phyloP scores from a whole-genome alignment of 2,797 vertebrate species.

The Coluber constrictor region DNA sequence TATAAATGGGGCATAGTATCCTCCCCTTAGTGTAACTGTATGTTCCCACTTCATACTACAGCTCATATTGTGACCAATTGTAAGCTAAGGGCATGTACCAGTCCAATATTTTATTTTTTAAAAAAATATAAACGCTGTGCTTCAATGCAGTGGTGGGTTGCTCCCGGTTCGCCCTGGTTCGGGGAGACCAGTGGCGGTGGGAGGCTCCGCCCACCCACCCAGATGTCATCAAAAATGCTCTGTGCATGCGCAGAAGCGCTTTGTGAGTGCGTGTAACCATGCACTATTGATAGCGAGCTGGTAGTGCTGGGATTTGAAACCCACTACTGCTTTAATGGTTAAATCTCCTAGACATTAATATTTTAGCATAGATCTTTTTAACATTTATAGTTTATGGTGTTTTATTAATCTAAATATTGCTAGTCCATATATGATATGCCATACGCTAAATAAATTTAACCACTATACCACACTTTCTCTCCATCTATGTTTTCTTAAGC shows the following conservation, averaged over 20 bases:
- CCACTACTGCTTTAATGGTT: not conserved
- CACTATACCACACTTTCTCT: not conserved
- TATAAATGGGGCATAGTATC: not conserved
- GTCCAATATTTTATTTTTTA: not conserved
- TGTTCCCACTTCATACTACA: not conserved
- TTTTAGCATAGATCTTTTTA: not conserved
- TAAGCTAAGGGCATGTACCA: not conserved
- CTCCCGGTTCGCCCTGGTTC: no score
- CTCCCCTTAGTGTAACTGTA: not conserved
- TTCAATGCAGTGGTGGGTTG: not conserved
- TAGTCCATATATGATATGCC: not conserved
- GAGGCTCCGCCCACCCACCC: no score
- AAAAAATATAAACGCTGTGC: not conserved
- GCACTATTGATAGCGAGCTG: no score
- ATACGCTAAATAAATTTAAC: not conserved
- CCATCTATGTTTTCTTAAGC: not conserved
- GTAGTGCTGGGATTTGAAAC: no score
- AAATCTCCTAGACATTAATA: not conserved
- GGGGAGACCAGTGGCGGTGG: no score
- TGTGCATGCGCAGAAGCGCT: no score
- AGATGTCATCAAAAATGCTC: no score
- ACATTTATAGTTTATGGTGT: not conserved
- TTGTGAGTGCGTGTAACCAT: no score
- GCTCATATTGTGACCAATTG: not conserved
- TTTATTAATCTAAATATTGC: not conserved